phyloP scores from a whole-genome alignment of 2,797 vertebrate genomes.

The Parauchenoglanis punctatus region DNA sequence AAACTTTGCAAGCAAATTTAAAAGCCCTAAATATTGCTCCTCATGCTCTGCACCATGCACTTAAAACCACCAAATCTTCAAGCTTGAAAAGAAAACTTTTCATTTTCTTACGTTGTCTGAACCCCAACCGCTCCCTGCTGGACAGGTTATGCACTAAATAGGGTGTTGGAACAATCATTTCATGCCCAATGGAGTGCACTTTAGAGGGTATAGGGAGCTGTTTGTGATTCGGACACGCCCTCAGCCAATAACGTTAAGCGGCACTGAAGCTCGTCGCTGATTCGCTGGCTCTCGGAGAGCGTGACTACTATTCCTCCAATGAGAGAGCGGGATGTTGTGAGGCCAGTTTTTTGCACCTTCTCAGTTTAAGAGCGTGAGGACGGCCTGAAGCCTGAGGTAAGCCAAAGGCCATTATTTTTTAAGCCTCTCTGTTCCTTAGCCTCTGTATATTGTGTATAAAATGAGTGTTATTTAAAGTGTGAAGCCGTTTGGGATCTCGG shows the following conservation, averaged over 20 bases:
- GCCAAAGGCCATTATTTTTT: constrained; percentile 13
- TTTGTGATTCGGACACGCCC: not conserved
- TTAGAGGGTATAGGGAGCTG: not conserved
- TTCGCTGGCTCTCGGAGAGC: constrained; percentile 2
- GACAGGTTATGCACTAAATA: not conserved
- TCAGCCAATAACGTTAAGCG: constrained; percentile 15
- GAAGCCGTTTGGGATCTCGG: not conserved
- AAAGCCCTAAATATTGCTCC: too few species aligned
- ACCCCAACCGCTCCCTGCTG: not conserved
- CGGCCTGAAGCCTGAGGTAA: constrained; percentile 48
- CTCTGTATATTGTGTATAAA: not conserved
- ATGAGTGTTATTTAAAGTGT: not conserved
- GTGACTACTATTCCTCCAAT: constrained; percentile 44
- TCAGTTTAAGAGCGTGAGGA: constrained; percentile 50
- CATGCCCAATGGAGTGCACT: not conserved
- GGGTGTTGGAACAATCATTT: not conserved
- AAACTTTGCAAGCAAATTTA: not conserved
- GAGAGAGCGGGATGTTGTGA: constrained; percentile 35
- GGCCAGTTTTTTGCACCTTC: constrained; percentile 29
- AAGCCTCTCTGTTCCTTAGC: not conserved
- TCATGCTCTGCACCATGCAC: too few species aligned
- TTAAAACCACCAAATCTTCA: too few species aligned
- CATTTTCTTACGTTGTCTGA: not conserved
- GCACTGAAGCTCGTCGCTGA: constrained; percentile 4
- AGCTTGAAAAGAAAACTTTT: not conserved